Evolutionary conservation across 2,113 vertebrate species (phyloP).

Genomic region (Vulpes lagopus): DNA sequence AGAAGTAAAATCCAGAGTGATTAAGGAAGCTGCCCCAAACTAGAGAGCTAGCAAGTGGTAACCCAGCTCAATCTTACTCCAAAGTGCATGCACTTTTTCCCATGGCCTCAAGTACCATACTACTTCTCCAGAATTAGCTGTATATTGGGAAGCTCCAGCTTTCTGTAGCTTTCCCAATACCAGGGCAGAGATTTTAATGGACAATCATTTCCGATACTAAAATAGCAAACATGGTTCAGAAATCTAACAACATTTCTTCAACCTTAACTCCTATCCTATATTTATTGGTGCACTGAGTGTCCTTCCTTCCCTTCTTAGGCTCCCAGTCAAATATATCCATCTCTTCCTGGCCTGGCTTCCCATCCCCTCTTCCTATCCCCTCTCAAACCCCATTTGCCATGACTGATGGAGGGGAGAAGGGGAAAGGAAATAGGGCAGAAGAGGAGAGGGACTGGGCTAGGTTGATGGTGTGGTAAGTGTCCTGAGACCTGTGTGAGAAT

Average conservation of each 20-base stretch:
- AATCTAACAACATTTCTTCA: not conserved
- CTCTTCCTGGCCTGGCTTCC: not conserved
- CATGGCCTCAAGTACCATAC: not conserved
- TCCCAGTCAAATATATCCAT: not conserved
- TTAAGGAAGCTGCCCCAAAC: not conserved
- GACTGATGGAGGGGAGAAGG: not conserved
- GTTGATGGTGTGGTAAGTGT: not conserved
- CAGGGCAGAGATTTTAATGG: not conserved
- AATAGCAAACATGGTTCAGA: not conserved
- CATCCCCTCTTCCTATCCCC: not conserved
- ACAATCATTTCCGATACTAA: conserved; percentile 51
- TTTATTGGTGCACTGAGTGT: not conserved
- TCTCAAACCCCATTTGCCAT: not conserved
- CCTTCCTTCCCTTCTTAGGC: not conserved
- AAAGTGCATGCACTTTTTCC: not conserved
- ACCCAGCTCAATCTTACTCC: not conserved
- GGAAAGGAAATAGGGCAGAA: not conserved
- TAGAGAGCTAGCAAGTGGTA: not conserved
- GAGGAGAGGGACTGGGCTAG: not conserved
- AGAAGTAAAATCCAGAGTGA: not conserved
- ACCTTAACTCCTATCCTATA: not conserved
- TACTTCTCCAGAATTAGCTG: not conserved
- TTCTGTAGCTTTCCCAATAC: not conserved
- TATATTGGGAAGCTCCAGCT: not conserved
- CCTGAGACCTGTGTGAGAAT: not conserved